Conservation (phyloP, 2,113 vertebrate genomes). For the Empidonax traillii region DNA sequence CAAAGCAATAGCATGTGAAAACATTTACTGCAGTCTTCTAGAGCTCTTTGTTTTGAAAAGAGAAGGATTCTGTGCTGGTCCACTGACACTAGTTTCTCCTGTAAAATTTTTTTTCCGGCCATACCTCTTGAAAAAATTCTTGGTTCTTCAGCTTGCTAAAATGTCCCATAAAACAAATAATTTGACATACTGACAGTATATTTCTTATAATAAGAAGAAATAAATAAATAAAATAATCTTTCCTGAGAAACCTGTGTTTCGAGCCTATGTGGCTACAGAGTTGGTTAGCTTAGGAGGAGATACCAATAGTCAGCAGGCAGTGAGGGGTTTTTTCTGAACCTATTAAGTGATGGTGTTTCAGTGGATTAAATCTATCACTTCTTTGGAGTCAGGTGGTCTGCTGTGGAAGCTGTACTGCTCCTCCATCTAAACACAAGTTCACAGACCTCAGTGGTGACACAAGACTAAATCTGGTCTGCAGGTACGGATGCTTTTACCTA, state of each 20-base stretch:
- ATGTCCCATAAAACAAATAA: background rate
- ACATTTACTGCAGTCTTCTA: background rate
- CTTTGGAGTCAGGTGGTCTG: background rate
- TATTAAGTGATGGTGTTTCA: background rate
- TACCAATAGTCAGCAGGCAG: background rate
- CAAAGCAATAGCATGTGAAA: background rate
- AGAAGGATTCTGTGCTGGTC: background rate
- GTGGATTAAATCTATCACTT: background rate
- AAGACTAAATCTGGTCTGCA: background rate
- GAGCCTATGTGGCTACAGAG: background rate
- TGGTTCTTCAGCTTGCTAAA: slow-evolving; percentile 1
- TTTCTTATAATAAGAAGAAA: background rate
- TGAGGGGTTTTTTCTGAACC: background rate
- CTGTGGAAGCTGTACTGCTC: background rate
- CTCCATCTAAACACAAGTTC: background rate
- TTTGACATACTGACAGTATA: background rate
- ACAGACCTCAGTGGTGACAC: background rate
- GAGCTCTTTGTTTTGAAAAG: slow-evolving; percentile 1
- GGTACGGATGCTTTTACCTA: background rate
- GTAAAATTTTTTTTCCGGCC: background rate
- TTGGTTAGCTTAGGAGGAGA: background rate
- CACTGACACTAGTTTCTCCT: background rate
- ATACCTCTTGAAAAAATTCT: background rate
- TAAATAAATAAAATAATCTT: too few species aligned
- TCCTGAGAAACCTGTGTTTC: background rate